Percentiles rank a stretch among this genome's conserved stretches.
These are phyloP conservation scores for Pseudeuparius sepicola DNA, from an alignment of 2,888 invertebrate genomes.

Conservation along the genomic window DNA sequence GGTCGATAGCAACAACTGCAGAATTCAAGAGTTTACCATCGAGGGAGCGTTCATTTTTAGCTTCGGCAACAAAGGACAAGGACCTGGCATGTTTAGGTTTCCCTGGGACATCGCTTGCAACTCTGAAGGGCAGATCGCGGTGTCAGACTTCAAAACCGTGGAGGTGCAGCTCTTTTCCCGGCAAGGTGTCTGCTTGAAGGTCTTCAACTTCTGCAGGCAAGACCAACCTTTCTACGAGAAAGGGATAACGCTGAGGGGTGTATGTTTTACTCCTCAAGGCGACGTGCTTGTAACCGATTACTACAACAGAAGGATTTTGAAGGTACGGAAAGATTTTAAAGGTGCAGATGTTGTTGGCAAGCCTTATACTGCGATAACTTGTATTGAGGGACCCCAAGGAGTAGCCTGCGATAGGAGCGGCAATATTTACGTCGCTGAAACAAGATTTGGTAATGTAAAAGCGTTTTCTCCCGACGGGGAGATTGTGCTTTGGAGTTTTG, in stretches of 20 bases:
- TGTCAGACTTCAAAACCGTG: conserved; percentile 90
- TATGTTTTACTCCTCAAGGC: conserved; percentile 77
- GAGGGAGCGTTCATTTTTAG: conserved; percentile 69
- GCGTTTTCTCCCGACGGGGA: conserved; percentile 33
- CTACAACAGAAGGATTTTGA: conserved; percentile 82
- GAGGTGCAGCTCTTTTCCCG: conserved; percentile 77
- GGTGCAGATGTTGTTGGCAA: too few relatives aligned
- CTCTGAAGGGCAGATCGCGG: conserved; percentile 68
- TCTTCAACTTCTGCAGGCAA: conserved; percentile 77
- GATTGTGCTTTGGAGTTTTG: conserved; percentile 37
- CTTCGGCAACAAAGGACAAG: conserved; percentile 84
- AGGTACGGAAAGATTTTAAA: too few relatives aligned
- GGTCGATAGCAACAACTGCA: conserved; percentile 93
- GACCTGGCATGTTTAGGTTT: conserved; percentile 86
- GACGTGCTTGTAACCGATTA: conserved; percentile 87
- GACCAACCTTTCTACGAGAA: conserved; percentile 70
- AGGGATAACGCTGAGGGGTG: too few relatives aligned
- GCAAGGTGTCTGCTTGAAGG: conserved; percentile 48
- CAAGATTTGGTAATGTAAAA: conserved; percentile 75
- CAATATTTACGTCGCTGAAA: conserved; percentile 85
- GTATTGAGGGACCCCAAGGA: conserved; percentile 78
- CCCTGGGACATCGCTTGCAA: conserved; percentile 95
- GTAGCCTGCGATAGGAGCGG: conserved; percentile 80
- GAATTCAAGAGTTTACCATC: conserved; percentile 78
- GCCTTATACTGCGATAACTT: too few relatives aligned